Conservation (phyloP, 2,888 invertebrate genomes). For the Sthenelais limicola region DNA sequence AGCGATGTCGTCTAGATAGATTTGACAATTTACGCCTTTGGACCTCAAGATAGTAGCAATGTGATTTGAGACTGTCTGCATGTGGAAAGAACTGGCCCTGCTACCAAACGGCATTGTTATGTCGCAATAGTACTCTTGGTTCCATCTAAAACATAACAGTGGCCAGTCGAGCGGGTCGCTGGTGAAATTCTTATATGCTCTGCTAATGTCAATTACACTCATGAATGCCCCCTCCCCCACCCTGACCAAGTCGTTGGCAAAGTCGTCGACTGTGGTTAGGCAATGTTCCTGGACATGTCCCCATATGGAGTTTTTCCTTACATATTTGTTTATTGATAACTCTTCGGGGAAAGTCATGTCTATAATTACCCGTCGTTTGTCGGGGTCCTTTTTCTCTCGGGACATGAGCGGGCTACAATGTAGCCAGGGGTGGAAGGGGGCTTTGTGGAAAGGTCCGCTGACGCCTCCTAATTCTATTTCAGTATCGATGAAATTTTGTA, state of each 20-base stretch:
- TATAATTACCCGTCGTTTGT: not conserved
- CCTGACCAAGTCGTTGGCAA: not conserved
- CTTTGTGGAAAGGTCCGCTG: not conserved
- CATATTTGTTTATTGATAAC: not conserved
- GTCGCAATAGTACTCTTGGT: not conserved
- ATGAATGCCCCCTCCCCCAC: not conserved
- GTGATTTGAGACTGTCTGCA: not conserved
- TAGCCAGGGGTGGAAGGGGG: not conserved
- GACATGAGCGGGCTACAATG: not conserved
- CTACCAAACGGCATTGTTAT: not conserved
- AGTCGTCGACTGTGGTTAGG: not conserved
- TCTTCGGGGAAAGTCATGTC: not conserved
- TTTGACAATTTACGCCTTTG: not conserved
- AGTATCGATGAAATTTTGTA: not conserved
- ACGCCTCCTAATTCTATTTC: not conserved
- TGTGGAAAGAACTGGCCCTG: not conserved
- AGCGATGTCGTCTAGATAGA: not conserved
- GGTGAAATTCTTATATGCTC: not conserved
- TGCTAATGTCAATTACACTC: not conserved
- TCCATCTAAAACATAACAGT: not conserved
- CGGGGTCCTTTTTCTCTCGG: not conserved
- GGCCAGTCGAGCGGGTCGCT: not conserved
- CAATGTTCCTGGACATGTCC: not conserved
- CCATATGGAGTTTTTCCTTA: not conserved
- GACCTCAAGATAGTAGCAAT: not conserved